Base-by-base conservation (phyloP, 2,888 invertebrate species). In the Capitulum mitella region DNA sequence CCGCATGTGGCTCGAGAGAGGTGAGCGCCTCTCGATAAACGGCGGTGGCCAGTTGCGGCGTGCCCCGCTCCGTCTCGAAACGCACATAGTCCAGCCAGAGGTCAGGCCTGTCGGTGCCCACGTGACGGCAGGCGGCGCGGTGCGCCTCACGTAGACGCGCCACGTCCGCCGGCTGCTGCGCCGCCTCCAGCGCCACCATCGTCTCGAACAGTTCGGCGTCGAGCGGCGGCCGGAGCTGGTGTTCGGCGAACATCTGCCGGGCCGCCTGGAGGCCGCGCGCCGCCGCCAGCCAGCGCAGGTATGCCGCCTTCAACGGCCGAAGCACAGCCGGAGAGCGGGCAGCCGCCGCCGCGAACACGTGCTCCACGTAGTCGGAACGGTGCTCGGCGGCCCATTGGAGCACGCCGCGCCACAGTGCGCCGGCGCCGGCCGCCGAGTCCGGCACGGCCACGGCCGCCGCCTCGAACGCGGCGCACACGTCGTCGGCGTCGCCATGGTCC, bases 71-170 rank as follows among this genome's bases (percentile, higher is more conserved):
- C 80, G 89, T 88, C 87, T 93, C 92, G 85, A 93, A 92, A 80
- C 88, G 87, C 78, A 93, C 89, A 83, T 90, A 92, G 83, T 92
- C 89, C 82, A 92, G 87, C 93, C 94, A 94, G 29, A 93, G 87
- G 81, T 90, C 89, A 29, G 29, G 29, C 1, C 32, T 12, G 6
- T 29, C 76, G 5, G 46, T 29, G 12, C 76, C 76, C 16, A 48
- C 76, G 76, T 76, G 76, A 3, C 76, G 46, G 19, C 29, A 29
- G 29, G 76, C 76, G 1, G 46, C 29, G 29, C 46, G 26, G 46
- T 46, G 29, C 29, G 46, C 76, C 14, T 43, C 32, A 14, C 76
- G 46, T 16, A 76, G 46, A 3, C 76, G 46, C 46, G 43, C 32
- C 19, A 32, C 76, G 29, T 76, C 76, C 19, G 29, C 29, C 3